phyloP scores from a whole-genome alignment of 2,888 invertebrate genomes.

The Tinea semifulvella region DNA sequence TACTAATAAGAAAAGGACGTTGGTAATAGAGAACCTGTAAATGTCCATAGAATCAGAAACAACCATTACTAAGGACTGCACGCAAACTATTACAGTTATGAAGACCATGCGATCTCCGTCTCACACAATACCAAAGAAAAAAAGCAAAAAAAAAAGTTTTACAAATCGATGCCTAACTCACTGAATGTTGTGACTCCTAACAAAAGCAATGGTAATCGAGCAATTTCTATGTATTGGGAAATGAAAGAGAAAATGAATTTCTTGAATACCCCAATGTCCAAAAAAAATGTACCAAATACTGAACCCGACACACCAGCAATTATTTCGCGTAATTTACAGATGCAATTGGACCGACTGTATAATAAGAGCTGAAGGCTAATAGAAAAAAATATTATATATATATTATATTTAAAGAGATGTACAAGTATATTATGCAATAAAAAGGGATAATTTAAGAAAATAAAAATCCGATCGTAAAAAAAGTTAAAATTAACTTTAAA shows the following conservation, averaged over 20 bases:
- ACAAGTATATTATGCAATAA: too few relatives aligned
- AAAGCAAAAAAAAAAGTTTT: constrained; percentile 39
- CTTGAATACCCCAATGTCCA: constrained; percentile 41
- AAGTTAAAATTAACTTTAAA: too few relatives aligned
- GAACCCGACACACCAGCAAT: constrained; percentile 39
- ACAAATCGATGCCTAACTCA: constrained; percentile 45
- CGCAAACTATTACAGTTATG: constrained; percentile 29
- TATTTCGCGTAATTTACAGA: constrained; percentile 47
- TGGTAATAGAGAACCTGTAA: constrained; percentile 18
- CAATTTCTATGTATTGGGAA: constrained; percentile 45
- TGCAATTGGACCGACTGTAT: constrained; percentile 48
- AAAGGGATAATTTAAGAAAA: too few relatives aligned
- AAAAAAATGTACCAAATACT: constrained; percentile 21
- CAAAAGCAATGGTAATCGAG: constrained; percentile 29
- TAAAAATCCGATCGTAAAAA: too few relatives aligned
- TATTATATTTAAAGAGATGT: too few relatives aligned
- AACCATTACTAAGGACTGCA: not conserved
- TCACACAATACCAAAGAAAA: constrained; percentile 50
- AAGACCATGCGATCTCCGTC: constrained; percentile 35
- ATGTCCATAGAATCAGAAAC: constrained; percentile 6
- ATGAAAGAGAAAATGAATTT: constrained; percentile 51
- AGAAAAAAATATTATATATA: not conserved
- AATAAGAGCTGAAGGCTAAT: constrained; percentile 33
- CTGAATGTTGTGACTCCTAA: constrained; percentile 21
- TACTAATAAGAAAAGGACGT: too few relatives aligned